Base-by-base conservation (phyloP, 2,888 invertebrate species). In the Cenopis cana region DNA sequence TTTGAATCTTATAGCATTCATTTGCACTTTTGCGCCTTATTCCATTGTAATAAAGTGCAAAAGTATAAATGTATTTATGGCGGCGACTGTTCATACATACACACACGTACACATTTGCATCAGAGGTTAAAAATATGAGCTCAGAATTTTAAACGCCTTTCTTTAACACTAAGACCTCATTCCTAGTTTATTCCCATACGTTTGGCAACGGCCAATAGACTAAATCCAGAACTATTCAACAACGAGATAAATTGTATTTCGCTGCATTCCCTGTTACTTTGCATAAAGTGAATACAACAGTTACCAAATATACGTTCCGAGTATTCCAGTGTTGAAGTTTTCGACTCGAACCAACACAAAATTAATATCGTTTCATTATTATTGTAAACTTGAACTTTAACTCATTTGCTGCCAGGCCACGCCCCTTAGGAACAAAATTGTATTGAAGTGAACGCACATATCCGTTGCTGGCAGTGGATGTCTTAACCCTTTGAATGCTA, bases 221-320 rank as follows among this genome's bases (percentile, higher is more conserved):
- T 80, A 79, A 77, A 81, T 79, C 78, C 73, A 78, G 77, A 83
- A 81, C 81, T 81, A 82, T 83, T 82, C 76, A 65, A 75, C 74
- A 71, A 73, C 60, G 73, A 78, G 80, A 83, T 82, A 79, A 76
- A 83, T 81, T 78, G 75, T 76, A 76, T 78, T 82, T 79, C 74
- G 78, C 33, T 55, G 60, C 66, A 64, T 52, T 33, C 50, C 41
- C 55, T 67, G 61, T 61, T 61, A 17, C 64, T 41, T 69, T 18
- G 11, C 49, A 50, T 55, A 67, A 55, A 50, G 66, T 55, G n/a
- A 41, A 14, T 8, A 46, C 11, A 6, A 20, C 24, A 64, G 18
- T 69, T 64, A 57, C 17, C 57, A 8, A 57, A 18, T 46, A 17
- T 8, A 12, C 38, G n/a, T 65, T 24, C 29, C 6, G 33, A 41